These are phyloP conservation scores for Spatulosminthurus flaviceps DNA, from an alignment of 2,888 invertebrate genomes.

Conservation along the genomic window DNA sequence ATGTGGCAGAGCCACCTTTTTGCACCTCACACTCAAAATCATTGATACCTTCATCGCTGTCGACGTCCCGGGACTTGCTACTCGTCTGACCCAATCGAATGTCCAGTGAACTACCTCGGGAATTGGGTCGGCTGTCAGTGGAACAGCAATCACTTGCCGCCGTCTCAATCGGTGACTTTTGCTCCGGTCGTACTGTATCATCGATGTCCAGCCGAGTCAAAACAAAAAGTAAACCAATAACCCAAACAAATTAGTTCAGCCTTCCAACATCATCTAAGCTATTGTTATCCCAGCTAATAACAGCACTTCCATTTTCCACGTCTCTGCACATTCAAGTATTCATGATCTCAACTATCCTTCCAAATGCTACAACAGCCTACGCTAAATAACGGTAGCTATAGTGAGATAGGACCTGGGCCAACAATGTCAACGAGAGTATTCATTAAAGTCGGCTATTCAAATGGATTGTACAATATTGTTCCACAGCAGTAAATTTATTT, in stretches of 20 bases:
- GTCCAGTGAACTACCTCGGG: slow-evolving; percentile 62
- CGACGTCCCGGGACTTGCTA: slow-evolving; percentile 57
- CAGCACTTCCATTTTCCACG: slow-evolving; percentile 49
- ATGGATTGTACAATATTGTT: too few relatives aligned
- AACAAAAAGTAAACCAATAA: slow-evolving; percentile 5
- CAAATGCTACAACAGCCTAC: too few relatives aligned
- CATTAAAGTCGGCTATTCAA: too few relatives aligned
- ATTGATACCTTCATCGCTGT: slow-evolving; percentile 62
- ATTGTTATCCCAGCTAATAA: slow-evolving; percentile 35
- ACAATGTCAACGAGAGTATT: too few relatives aligned
- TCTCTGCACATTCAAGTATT: slow-evolving; percentile 35
- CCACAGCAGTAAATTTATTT: too few relatives aligned
- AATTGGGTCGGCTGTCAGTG: slow-evolving; percentile 63
- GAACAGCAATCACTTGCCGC: slow-evolving; percentile 63
- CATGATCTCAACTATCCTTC: too few relatives aligned
- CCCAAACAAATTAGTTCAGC: neutral
- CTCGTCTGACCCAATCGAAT: slow-evolving; percentile 55
- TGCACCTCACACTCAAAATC: slow-evolving; percentile 61
- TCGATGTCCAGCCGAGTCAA: neutral
- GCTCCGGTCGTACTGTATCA: slow-evolving; percentile 61
- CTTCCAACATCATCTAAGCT: too few relatives aligned
- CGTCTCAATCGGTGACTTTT: slow-evolving; percentile 62
- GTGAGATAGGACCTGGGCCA: too few relatives aligned
- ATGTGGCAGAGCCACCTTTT: slow-evolving; percentile 60
- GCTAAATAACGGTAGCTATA: too few relatives aligned